Evolutionary conservation across 92 coral and sea anemone species (phyloP).

Genomic region (Plumapathes pennacea): DNA sequence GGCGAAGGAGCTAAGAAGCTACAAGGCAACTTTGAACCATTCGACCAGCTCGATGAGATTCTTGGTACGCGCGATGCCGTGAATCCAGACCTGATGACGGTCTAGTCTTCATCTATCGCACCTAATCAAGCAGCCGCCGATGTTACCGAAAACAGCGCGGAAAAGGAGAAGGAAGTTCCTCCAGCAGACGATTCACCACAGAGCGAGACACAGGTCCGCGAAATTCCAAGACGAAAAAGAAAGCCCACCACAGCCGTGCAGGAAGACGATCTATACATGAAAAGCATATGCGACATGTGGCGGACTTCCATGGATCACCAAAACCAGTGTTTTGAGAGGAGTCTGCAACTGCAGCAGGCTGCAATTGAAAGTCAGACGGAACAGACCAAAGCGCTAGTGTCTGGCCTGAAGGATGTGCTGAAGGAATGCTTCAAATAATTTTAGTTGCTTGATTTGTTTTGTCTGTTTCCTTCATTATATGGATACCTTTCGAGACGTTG

Average conservation of each 20-base stretch:
- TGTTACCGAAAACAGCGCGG: too few relatives aligned
- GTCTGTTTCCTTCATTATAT: too few relatives aligned
- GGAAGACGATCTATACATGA: too few relatives aligned
- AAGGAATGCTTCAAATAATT: too few relatives aligned
- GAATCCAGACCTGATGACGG: conserved; percentile 46
- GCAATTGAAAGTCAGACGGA: conserved; percentile 47
- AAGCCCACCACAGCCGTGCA: too few relatives aligned
- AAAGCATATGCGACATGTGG: conserved; percentile 43
- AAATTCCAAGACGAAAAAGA: conserved; percentile 3
- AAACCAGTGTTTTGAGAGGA: conserved; percentile 19
- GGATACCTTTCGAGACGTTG: too few relatives aligned
- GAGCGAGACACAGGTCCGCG: neutral
- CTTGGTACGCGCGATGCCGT: conserved; percentile 41
- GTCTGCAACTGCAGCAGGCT: conserved; percentile 38
- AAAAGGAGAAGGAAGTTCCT: too few relatives aligned
- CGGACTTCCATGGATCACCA: conserved; percentile 30
- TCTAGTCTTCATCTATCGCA: conserved; percentile 39
- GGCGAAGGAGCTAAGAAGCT: conserved; percentile 32
- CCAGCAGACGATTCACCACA: conserved; percentile 10
- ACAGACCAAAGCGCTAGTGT: conserved; percentile 41
- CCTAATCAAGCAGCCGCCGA: too few relatives aligned
- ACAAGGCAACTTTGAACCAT: conserved; percentile 24
- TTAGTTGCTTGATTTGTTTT: too few relatives aligned
- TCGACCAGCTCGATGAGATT: conserved; percentile 31
- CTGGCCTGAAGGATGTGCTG: conserved; percentile 43